These are phyloP conservation scores for Centruroides sculpturatus DNA, from an alignment of 1,140 invertebrate genomes.

Conservation along the genomic window DNA sequence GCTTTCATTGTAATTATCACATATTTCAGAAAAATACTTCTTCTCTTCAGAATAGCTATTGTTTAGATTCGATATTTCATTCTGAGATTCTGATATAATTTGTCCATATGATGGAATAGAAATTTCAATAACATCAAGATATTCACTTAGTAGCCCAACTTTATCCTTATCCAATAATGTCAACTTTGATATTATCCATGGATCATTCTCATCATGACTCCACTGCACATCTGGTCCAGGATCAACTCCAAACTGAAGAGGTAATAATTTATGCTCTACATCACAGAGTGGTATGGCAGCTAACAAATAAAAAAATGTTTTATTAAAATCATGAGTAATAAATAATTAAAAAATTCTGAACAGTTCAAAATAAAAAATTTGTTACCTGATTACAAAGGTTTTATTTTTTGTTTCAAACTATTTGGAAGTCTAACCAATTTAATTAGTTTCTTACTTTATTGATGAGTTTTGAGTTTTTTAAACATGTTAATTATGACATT, in stretches of 20 bases:
- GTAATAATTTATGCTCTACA: constrained; percentile 50
- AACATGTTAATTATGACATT: no score
- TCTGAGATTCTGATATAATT: constrained; percentile 2
- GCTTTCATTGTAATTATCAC: no score
- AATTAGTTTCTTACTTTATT: no score
- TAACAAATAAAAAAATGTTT: constrained; percentile 14
- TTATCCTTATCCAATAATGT: constrained; percentile 32
- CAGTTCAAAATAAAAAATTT: no score
- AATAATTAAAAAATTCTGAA: no score
- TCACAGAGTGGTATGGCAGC: constrained; percentile 58
- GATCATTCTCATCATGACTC: constrained; percentile 34
- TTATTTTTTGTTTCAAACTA: no score
- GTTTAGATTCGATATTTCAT: background rate
- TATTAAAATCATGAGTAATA: no score
- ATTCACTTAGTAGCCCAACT: constrained; percentile 40
- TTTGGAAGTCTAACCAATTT: no score
- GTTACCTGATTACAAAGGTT: no score
- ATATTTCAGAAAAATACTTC: no score
- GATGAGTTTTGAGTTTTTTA: no score
- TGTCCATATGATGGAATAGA: constrained; percentile 3
- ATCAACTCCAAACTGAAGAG: constrained; percentile 67
- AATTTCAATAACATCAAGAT: constrained; percentile 43
- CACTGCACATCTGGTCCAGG: constrained; percentile 61
- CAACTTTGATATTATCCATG: constrained; percentile 24
- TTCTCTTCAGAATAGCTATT: no score